Conservation (phyloP, 2,113 vertebrate genomes). For the Siniperca chuatsi region DNA sequence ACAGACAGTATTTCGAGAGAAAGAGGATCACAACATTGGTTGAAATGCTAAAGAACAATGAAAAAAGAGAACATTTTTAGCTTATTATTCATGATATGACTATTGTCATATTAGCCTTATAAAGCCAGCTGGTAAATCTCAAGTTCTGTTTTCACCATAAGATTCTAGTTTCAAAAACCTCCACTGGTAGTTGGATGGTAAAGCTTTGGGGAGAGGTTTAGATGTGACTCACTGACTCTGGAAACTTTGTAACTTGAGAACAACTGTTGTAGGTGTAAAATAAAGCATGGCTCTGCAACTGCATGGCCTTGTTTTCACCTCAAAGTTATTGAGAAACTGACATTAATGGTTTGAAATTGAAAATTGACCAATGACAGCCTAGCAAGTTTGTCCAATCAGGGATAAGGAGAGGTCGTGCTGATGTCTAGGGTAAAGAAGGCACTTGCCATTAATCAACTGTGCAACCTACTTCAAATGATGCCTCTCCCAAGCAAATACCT, state of each 20-base stretch:
- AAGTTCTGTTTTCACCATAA: background rate
- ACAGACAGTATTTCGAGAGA: slow-evolving; percentile 7
- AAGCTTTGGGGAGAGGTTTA: background rate
- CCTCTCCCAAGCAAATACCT: background rate
- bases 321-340: background rate
- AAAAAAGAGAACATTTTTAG: background rate
- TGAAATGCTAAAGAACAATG: background rate
- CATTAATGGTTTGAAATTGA: background rate
- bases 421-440: background rate
- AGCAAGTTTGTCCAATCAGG: background rate
- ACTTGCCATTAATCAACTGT: background rate
- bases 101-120: background rate
- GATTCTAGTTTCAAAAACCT: background rate
- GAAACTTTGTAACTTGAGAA: background rate
- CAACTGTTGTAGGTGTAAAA: background rate
- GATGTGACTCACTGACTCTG: background rate
- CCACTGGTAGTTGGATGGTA: background rate
- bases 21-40: slow-evolving; percentile 9
- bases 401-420: background rate
- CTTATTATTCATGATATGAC: background rate
- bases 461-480: background rate
- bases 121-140: background rate
- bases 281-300: background rate
- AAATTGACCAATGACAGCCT: background rate
- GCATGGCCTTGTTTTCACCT: background rate